A percentile compares a stretch with the other conserved stretches of the same genome.
Evolutionary conservation across 2,888 invertebrate species (phyloP).

Genomic region (Xestoiulus laeticollis): DNA sequence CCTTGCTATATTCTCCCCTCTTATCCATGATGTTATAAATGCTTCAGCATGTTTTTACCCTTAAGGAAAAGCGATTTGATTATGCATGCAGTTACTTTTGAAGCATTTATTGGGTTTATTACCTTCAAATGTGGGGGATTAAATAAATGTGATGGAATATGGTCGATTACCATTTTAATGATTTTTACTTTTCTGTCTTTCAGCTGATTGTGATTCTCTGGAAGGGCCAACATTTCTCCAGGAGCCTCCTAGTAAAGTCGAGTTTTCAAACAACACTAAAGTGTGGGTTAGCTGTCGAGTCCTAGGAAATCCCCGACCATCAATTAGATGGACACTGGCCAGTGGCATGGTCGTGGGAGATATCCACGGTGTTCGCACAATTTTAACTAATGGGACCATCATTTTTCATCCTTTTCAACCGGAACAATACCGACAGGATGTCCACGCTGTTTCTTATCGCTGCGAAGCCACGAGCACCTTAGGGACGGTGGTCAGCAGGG

Average conservation of each 20-base stretch:
- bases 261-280: constrained; percentile 53
- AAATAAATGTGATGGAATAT: no score
- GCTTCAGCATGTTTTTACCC: no score
- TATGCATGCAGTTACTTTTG: no score
- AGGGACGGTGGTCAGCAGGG: constrained; percentile 52
- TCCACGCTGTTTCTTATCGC: constrained; percentile 51
- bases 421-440: constrained; percentile 52
- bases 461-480: constrained; percentile 50
- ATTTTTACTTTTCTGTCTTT: neutral
- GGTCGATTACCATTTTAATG: no score
- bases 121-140: no score
- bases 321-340: constrained; percentile 46
- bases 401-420: constrained; percentile 52
- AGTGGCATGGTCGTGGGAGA: constrained; percentile 42
- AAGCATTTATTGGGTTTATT: no score
- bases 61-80: no score
- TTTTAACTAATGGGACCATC: constrained; percentile 53
- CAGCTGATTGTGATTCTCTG: constrained; percentile 27
- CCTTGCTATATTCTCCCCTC: no score
- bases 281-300: constrained; percentile 51
- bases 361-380: constrained; percentile 27
- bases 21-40: no score
- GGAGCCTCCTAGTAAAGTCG: constrained; percentile 46
- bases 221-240: constrained; percentile 50
- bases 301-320: constrained; percentile 45